Conservation (phyloP, 2,888 invertebrate genomes). For the Dioctria rufipes region DNA sequence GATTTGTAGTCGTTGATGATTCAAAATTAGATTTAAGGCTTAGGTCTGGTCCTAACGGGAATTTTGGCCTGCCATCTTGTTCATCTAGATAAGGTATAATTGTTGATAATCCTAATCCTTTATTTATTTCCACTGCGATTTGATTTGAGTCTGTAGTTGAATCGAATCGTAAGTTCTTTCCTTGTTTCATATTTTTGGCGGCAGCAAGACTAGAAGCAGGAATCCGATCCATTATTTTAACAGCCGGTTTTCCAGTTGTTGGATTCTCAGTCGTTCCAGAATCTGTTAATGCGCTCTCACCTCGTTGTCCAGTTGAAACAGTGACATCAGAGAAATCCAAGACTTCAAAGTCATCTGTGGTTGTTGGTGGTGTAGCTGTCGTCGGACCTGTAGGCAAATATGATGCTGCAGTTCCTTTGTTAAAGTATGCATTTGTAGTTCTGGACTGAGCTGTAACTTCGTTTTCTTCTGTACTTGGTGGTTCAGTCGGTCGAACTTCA, state of each 20-base stretch:
- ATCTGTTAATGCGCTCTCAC: conserved; percentile 51
- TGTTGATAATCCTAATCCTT: conserved; percentile 67
- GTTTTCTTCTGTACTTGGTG: conserved; percentile 73
- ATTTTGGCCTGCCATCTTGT: not conserved
- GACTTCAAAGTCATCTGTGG: conserved; percentile 80
- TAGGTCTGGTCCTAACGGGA: conserved; percentile 34
- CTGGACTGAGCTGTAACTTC: conserved; percentile 64
- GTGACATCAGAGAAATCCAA: conserved; percentile 83
- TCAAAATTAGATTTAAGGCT: conserved; percentile 25
- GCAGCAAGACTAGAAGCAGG: conserved; percentile 22
- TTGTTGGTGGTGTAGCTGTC: conserved; percentile 72
- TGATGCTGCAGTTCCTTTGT: conserved; percentile 65
- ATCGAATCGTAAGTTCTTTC: conserved; percentile 6
- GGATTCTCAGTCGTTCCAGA: conserved; percentile 65
- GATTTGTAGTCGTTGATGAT: conserved; percentile 61
- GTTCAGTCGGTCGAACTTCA: conserved; percentile 85
- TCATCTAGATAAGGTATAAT: conserved; percentile 63
- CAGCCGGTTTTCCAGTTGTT: conserved; percentile 63
- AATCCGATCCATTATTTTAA: not conserved
- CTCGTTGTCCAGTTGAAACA: conserved; percentile 70
- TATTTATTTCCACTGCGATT: conserved; percentile 73
- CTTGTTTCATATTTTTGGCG: conserved; percentile 18
- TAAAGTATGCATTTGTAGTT: conserved; percentile 63
- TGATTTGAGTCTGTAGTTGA: conserved; percentile 69
- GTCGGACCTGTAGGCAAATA: conserved; percentile 66